These are phyloP conservation scores for Diploscapter pachys DNA, from an alignment of 1,140 invertebrate species.

Conservation along the genomic window DNA sequence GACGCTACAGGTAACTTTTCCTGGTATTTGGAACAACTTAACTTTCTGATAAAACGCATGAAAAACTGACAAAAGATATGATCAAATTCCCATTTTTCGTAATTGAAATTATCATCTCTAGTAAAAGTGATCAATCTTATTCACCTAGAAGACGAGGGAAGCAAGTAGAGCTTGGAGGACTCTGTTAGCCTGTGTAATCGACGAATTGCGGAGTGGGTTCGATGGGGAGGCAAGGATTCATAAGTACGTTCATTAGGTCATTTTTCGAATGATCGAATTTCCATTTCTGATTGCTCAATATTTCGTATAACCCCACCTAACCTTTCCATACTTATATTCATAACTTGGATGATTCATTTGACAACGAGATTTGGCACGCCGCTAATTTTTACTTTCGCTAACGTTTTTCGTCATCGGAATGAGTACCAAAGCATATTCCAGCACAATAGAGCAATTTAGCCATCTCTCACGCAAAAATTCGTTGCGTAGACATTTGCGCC, in stretches of 20 bases:
- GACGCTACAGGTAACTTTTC: slow-evolving; percentile 18
- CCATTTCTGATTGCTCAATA: not conserved
- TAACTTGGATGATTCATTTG: not conserved
- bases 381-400: not conserved
- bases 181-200: slow-evolving; percentile 38
- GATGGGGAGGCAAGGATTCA: slow-evolving; percentile 38
- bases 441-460: not conserved
- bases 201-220: slow-evolving; percentile 38
- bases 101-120: not conserved
- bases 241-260: slow-evolving; percentile 10
- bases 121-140: not conserved
- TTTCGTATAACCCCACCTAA: slow-evolving; percentile 3
- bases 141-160: slow-evolving; percentile 35
- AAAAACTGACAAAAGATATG: slow-evolving; percentile 1
- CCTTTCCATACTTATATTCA: not conserved
- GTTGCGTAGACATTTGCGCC: not conserved
- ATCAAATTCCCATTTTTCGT: not conserved
- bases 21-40: slow-evolving; percentile 26
- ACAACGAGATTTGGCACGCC: not conserved
- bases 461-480: slow-evolving; percentile 1
- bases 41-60: slow-evolving; percentile 7
- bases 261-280: too few species aligned
- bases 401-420: not conserved
- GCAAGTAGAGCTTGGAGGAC: slow-evolving; percentile 38
- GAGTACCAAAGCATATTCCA: not conserved